Evolutionary conservation across 2,113 vertebrate genomes (phyloP), one percentile per base, ranked within the genome.

Genomic region (Prietella phreatophila): DNA sequence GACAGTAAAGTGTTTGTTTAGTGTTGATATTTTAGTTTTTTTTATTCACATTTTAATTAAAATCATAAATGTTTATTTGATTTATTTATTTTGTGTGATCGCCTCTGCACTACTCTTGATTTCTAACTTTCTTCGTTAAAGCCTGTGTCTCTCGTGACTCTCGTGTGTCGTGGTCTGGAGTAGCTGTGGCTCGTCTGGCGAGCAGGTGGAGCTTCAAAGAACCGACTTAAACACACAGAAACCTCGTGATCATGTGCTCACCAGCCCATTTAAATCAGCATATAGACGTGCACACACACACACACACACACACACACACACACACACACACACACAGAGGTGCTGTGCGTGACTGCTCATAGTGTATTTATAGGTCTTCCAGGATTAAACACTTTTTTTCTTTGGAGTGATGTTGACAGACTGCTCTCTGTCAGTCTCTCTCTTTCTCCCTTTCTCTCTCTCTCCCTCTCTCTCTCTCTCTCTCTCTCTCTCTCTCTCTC

Each of bases 131-230:
- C 33, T 75, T 47, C 39, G 42, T 47, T 47, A 47, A 47, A 47
- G n/a, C 25, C 25, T 14, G 10, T 13, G 39, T 47, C 1, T 76
- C 14, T 19, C 11, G 1, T 61, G 8, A 0, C 8, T 5, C 22
- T 30, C 17, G 67, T 30, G 36, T 58, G 50, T 87, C 47, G 76
- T 27, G 82, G 1, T 53, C 79, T 86, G 84, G n/a, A 39, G 53
- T 50, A 55, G 53, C 71, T 83, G 42, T 61, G 79, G 85, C 69
- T 88, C 86, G 88, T 91, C 88, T 91, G 88, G 81, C 8, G 39
- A 86, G 82, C 88, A 91, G 86, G 84, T 89, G 90, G 65, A 89
- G 88, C 79, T 73, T 81, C 67, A 78, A 47, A 80, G 73, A 76
- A 15, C n/a, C 53, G 10, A 71, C 84, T 69, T 33, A 2, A 36